These are phyloP conservation scores for Eilema griseolum DNA, from an alignment of 2,888 invertebrate species.

Conservation along the genomic window DNA sequence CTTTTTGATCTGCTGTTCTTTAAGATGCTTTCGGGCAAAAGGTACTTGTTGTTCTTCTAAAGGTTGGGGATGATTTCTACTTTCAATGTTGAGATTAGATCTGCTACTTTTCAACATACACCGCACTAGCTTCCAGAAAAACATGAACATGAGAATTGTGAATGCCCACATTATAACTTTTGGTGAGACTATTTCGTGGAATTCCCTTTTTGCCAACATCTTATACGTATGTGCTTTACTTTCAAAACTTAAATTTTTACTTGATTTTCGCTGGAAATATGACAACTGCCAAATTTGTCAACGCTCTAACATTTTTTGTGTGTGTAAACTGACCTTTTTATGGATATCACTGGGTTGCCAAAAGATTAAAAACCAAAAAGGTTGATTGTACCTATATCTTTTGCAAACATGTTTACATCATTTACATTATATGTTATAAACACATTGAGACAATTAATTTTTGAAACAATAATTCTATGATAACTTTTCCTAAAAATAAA, in stretches of 20 bases:
- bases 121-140: slow-evolving; percentile 57
- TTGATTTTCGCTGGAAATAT: background rate
- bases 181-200: slow-evolving; percentile 51
- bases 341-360: background rate
- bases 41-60: background rate
- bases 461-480: too few species aligned
- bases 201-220: slow-evolving; percentile 65
- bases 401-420: too few species aligned
- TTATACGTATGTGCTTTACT: slow-evolving; percentile 15
- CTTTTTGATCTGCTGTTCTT: slow-evolving; percentile 34
- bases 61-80: background rate
- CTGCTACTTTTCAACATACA: slow-evolving; percentile 29
- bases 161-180: slow-evolving; percentile 58
- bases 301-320: slow-evolving; percentile 3
- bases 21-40: background rate
- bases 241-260: slow-evolving; percentile 4
- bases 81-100: background rate
- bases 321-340: background rate
- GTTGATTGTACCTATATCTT: background rate
- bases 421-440: too few species aligned
- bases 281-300: slow-evolving; percentile 1
- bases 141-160: slow-evolving; percentile 56
- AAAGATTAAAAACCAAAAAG: background rate
- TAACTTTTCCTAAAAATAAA: too few species aligned
- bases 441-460: too few species aligned